These are phyloP conservation scores for Perizoma flavofasciatum DNA, from an alignment of 2,888 invertebrate species.

Conservation along the genomic window DNA sequence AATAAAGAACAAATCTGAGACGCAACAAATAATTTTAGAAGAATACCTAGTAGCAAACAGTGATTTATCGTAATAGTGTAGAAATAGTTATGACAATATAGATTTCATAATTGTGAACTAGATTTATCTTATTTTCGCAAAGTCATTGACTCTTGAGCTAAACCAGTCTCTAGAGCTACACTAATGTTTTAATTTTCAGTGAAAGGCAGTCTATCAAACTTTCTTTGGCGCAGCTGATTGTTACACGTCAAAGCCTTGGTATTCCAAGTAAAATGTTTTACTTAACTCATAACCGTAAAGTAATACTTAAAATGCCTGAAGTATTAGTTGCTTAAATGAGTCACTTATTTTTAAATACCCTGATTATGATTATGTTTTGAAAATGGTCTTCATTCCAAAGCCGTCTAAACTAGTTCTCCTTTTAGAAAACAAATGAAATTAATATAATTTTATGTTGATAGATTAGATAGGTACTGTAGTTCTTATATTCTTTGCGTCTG, in stretches of 20 bases:
- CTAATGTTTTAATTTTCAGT: constrained; percentile 33
- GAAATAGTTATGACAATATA: no score
- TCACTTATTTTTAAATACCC: constrained; percentile 1
- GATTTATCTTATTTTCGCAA: neutral
- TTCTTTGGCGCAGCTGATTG: constrained; percentile 27
- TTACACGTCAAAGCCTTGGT: constrained; percentile 19
- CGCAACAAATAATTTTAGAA: no score
- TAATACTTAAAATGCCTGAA: neutral
- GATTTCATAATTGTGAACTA: neutral
- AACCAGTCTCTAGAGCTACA: constrained; percentile 14
- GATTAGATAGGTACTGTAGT: no score
- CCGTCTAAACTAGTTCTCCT: no score
- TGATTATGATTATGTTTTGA: neutral
- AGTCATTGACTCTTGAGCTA: constrained; percentile 29
- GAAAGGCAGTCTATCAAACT: constrained; percentile 36
- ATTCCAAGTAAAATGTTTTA: constrained; percentile 11
- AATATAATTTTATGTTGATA: no score
- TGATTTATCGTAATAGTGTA: no score
- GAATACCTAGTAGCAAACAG: no score
- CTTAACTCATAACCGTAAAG: constrained; percentile 7
- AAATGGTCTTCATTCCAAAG: neutral
- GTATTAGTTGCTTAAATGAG: constrained; percentile 7
- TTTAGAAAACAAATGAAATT: no score
- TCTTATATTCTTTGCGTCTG: no score
- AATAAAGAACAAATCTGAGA: no score